Evolutionary conservation across 2,797 vertebrate species (phyloP), one percentile per base, ranked within the genome.

Genomic region (Buphagus erythrorhynchus): DNA sequence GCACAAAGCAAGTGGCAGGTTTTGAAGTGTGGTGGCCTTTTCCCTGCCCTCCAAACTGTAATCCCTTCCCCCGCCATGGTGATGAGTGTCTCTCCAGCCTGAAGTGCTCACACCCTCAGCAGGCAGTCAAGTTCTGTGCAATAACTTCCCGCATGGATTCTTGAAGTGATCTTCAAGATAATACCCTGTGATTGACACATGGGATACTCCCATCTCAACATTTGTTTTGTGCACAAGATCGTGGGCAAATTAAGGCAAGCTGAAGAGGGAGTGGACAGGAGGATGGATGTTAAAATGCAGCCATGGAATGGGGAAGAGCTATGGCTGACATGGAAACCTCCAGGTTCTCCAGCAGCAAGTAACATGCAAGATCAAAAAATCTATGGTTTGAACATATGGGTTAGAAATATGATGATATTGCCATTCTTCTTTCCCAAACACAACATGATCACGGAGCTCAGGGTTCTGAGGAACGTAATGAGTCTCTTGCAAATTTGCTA

Each of bases 381-480:
- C 29, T 7, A 1, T 17, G 16, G 6, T 79, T 87, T 65, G 68
- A 73, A n/a, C 4, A 6, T 40, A 25, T 1, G 5, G 16, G 7
- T 89, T 90, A 80, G 31, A 62, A 76, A 63, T 76, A 31, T 16
- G n/a, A 31, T 42, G 33, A 9, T n/a, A 42, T 38, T 63, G 33
- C 28, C 21, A 10, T 88, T 88, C 69, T 91, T 85, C 20, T 80
- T 73, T 80, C 52, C 16, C 36, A 63, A 57, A 20, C 8, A 52
- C 24, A 48, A 48, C 14, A 35, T 83, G 28, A 63, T 43, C 11
- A 2, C 5, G 5, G 21, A 79, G 9, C 29, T 89, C 16, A 49
- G 6, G 29, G 31, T 79, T 52, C 33, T 0, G 1, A 63, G 33
- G 26, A 86, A 45, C 0, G 0, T n/a, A 57, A 52, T 0, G 1